Evolutionary conservation across 2,888 invertebrate genomes (phyloP), one percentile per base, ranked within the genome.

Genomic region (Napeogenes sylphis): DNA sequence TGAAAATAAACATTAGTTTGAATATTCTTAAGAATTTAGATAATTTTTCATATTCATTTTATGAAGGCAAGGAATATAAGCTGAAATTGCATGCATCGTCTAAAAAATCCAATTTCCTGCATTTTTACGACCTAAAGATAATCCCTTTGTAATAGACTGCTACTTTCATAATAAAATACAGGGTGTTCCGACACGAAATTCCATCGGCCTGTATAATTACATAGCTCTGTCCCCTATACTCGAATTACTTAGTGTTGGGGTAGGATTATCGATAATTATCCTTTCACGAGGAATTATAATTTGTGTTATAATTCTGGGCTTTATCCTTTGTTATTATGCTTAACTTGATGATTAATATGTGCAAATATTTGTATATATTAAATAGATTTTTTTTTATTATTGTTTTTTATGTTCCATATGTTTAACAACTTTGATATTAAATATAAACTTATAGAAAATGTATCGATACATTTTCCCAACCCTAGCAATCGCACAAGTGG

Each of bases 131-230:
- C 12, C 42, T 10, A 42, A 42, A 42, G 42, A 42, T 42, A 42
- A 51, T 30, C 30, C 51, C 30, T 51, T 30, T 30, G 51, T 51
- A 51, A 51, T 51, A 30, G 51, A 51, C 30, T 30, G 51, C 51
- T 51, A 51, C 51, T 51, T 51, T 51, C 30, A 51, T 51, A 30
- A 51, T 51, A 51, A 59, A 59, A 68, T 61, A 68, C 66, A 68
- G 66, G 64, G 65, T 68, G 66, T 63, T 68, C 66, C 56, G 59
- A 64, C 59, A 57, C 53, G 67, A 69, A 70, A 75, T 74, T 74
- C 74, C 72, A 71, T 71, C 70, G 69, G 71, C 72, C 73, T 72
- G 69, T 73, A 72, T 73, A 75, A 73, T 73, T 72, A 73, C 69
- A 66, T 70, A 63, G 65, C 66, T 59, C 64, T 71, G 68, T 65